Base-by-base conservation (phyloP, 2,888 invertebrate genomes). In the Microctonus brassicae region DNA sequence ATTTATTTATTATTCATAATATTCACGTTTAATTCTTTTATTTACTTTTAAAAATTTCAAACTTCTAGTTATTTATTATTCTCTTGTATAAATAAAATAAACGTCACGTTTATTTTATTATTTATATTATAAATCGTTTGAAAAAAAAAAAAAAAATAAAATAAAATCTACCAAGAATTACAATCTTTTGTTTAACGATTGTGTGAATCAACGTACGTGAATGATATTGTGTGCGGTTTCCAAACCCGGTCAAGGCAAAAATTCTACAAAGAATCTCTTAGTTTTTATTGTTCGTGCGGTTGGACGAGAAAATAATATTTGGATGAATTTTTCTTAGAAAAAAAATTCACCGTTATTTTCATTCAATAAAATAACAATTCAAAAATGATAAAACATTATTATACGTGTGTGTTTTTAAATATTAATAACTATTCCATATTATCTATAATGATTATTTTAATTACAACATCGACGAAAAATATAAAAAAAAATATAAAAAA, bases 221-320 rank as follows among this genome's bases (percentile, higher is more conserved):
- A 6, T 20, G 47, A 17, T 6, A 1, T 17, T 20, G 6, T 20
- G 20, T 55, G 52, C 42, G 20, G 26, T 58, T 22, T 36, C 64
- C 39, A 36, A 70, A 70, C 70, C 66, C 65, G 70, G 70, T 53
- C 70, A 70, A 70, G 65, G 70, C 66, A 34, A 39, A 39, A 52
- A 34, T 34, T 52, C 52, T 26, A 47, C 47, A 47, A 47, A 9
- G 20, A 47, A n/a, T n/a, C 17, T 47, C 47, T 1, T 6, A 47
- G 47, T 7, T 53, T 70, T 66, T 53, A 33, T 34, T 20, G 17
- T 65, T 53, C 62, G 24, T 52, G 33, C 24, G 13, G n/a, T 33
- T 11, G 10, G 17, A 29, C 2, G 24, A n/a, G 22, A 24, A 20
- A 36, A 34, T 42, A 62, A 39, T 26, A 39, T 52, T 63, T 26